phyloP scores from a whole-genome alignment of 2,797 vertebrate species.

The Prionace glauca region DNA sequence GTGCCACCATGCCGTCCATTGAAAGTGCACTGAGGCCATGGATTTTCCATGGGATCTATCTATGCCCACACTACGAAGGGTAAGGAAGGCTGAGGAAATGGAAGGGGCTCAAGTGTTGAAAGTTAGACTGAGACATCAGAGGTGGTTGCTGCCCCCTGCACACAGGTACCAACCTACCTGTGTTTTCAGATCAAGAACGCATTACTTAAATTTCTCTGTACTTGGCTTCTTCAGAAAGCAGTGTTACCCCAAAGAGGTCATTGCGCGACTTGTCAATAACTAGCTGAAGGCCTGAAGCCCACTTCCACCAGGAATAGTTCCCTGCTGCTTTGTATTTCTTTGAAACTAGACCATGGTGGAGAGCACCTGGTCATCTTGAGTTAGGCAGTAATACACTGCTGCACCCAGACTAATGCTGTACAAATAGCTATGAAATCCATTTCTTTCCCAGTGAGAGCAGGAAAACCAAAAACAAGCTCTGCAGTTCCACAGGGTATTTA shows the following conservation, averaged over 20 bases:
- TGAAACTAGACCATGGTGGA: background rate
- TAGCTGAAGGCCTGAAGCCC: background rate
- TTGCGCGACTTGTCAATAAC: background rate
- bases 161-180: background rate
- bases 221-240: background rate
- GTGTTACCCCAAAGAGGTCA: background rate
- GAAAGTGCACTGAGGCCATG: background rate
- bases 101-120: background rate
- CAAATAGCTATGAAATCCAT: background rate
- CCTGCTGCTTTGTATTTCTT: background rate
- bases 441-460: background rate
- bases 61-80: background rate
- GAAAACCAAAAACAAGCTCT: background rate
- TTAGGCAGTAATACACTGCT: background rate
- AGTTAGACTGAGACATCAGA: background rate
- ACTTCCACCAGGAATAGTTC: background rate
- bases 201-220: background rate
- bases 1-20: no score
- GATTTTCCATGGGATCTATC: background rate
- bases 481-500: background rate
- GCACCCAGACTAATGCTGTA: background rate
- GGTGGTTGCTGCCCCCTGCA: background rate
- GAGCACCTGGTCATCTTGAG: background rate
- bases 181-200: background rate
- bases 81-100: background rate